phyloP scores from a whole-genome alignment of 2,888 invertebrate genomes.

The Odontomyia ornata region DNA sequence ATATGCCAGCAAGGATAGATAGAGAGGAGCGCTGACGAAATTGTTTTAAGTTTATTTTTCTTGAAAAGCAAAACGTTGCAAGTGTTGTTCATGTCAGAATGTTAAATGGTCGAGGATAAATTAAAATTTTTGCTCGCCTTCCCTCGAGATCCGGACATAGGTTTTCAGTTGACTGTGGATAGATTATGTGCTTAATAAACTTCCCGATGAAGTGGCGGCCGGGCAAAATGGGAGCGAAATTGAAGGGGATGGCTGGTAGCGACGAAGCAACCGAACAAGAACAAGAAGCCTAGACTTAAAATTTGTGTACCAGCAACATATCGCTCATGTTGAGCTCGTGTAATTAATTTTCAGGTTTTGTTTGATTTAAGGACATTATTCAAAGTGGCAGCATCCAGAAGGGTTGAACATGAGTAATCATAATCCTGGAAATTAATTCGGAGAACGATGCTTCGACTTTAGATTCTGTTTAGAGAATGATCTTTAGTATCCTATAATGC shows the following conservation, averaged over 20 bases:
- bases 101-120: conserved; percentile 44
- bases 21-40: conserved; percentile 15
- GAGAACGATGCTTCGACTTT: no score
- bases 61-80: conserved; percentile 35
- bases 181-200: conserved; percentile 42
- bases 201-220: background rate
- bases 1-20: background rate
- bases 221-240: background rate
- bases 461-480: no score
- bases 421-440: background rate
- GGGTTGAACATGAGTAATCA: background rate
- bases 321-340: conserved; percentile 39
- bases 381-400: background rate
- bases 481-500: no score
- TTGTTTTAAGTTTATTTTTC: conserved; percentile 35
- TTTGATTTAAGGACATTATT: background rate
- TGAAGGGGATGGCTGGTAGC: background rate
- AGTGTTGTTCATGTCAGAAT: conserved; percentile 44
- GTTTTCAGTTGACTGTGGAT: conserved; percentile 32
- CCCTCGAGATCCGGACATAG: conserved; percentile 12
- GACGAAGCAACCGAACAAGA: background rate
- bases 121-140: conserved; percentile 39
- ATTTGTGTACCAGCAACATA: conserved; percentile 27
- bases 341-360: conserved; percentile 33
- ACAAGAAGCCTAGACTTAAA: background rate